Evolutionary conservation across 2,797 vertebrate species (phyloP).

Genomic region (Channallabes apus): DNA sequence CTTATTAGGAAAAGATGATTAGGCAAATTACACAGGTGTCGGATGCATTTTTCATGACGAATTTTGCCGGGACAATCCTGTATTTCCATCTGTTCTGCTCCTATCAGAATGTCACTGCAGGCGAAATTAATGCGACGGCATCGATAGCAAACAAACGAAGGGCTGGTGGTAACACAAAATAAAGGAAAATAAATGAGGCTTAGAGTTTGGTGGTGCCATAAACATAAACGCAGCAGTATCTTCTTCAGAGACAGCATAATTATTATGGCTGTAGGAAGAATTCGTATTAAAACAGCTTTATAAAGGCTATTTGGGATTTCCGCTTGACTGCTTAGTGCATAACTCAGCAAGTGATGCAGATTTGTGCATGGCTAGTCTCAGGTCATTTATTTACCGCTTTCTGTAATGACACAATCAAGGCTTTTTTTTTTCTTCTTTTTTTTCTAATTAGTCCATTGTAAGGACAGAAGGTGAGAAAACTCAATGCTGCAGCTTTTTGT

Average conservation of each 20-base stretch:
- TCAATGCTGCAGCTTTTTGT: constrained; percentile 55
- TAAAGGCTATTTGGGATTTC: constrained; percentile 51
- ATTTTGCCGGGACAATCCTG: constrained; percentile 95
- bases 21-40: constrained; percentile 99
- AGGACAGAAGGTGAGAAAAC: constrained; percentile 53
- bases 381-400: constrained; percentile 59
- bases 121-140: constrained; percentile 87
- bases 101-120: constrained; percentile 90
- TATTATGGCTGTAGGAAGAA: constrained; percentile 28
- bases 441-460: constrained; percentile 58
- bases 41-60: constrained; percentile 99
- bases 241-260: constrained; percentile 54
- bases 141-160: constrained; percentile 78
- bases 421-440: constrained; percentile 51
- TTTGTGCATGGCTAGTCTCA: constrained; percentile 58
- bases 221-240: constrained; percentile 57
- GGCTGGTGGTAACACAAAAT: constrained; percentile 70
- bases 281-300: constrained; percentile 52
- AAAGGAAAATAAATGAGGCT: constrained; percentile 64
- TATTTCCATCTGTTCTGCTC: constrained; percentile 96
- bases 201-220: constrained; percentile 62
- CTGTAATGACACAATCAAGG: constrained; percentile 60
- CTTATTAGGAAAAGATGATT: constrained; percentile 99
- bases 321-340: constrained; percentile 56
- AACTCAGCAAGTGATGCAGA: constrained; percentile 55